Conservation (phyloP, 2,113 vertebrate genomes). For the Bagarius yarrelli region DNA sequence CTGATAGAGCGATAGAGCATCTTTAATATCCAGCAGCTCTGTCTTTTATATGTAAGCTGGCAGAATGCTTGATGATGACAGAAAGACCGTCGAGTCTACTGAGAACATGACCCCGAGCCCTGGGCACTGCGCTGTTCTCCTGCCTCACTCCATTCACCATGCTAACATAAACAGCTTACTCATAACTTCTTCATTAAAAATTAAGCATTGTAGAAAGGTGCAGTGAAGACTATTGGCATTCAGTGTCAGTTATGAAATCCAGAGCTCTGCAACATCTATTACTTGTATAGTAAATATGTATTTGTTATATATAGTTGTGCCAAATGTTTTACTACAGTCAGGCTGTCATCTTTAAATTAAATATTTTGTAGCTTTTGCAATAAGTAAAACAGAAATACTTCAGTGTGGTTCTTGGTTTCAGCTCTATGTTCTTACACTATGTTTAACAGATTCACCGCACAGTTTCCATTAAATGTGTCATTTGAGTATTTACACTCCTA, state of each 20-base stretch:
- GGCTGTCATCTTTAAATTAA: not conserved
- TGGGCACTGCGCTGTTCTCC: constrained; percentile 26
- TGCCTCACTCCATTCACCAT: constrained; percentile 25
- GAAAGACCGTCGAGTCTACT: constrained; percentile 63
- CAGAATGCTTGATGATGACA: constrained; percentile 69
- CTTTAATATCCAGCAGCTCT: constrained; percentile 72
- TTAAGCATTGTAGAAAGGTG: not conserved
- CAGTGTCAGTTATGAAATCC: not conserved
- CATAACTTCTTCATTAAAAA: not conserved
- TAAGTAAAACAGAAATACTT: constrained; percentile 7
- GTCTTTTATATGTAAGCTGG: constrained; percentile 63
- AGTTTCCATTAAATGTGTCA: constrained; percentile 51
- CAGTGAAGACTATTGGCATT: too few species aligned
- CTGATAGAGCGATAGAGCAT: constrained; percentile 68
- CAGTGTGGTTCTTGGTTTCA: too few species aligned
- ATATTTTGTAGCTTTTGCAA: constrained; percentile 4
- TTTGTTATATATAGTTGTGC: not conserved
- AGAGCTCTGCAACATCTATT: not conserved
- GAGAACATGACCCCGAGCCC: constrained; percentile 57
- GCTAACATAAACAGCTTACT: constrained; percentile 12
- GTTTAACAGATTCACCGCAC: constrained; percentile 40
- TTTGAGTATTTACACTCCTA: constrained; percentile 61
- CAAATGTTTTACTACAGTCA: not conserved
- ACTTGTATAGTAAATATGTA: not conserved
- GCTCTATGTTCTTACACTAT: not conserved